Conservation (phyloP, 2,113 vertebrate species). For the Chrysochloris asiatica region DNA sequence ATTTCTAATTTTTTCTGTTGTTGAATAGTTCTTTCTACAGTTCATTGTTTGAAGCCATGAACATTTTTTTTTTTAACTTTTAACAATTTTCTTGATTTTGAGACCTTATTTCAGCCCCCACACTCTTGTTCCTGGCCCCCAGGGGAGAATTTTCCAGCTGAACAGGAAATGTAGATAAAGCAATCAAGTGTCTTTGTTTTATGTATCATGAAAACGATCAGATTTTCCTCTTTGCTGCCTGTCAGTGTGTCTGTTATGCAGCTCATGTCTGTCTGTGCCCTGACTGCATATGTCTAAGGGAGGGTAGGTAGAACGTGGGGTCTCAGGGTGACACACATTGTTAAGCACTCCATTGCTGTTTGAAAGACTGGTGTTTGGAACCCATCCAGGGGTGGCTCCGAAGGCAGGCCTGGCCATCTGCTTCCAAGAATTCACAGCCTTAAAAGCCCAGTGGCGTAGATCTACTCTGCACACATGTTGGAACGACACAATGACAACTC, state of each 20-base stretch:
- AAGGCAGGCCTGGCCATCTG: neutral
- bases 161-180: neutral
- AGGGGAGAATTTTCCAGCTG: slow-evolving; percentile 14
- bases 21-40: neutral
- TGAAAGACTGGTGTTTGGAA: neutral
- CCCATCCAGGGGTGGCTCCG: neutral
- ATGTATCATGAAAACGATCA: neutral
- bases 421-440: neutral
- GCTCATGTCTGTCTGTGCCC: neutral
- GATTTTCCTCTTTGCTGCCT: slow-evolving; percentile 13
- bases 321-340: neutral
- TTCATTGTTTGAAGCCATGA: neutral
- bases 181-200: neutral
- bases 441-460: neutral
- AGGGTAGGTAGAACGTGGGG: neutral
- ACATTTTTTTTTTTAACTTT: neutral
- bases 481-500: neutral
- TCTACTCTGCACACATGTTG: neutral
- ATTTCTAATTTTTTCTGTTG: neutral
- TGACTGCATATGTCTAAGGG: neutral
- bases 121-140: neutral
- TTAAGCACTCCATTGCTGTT: neutral
- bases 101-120: neutral
- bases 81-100: slow-evolving; percentile 11
- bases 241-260: neutral